Percentiles rank a stretch among this genome's conserved stretches.
These are phyloP conservation scores for Drosophila pachea DNA, from an alignment of 1,140 invertebrate genomes.

Conservation along the genomic window DNA sequence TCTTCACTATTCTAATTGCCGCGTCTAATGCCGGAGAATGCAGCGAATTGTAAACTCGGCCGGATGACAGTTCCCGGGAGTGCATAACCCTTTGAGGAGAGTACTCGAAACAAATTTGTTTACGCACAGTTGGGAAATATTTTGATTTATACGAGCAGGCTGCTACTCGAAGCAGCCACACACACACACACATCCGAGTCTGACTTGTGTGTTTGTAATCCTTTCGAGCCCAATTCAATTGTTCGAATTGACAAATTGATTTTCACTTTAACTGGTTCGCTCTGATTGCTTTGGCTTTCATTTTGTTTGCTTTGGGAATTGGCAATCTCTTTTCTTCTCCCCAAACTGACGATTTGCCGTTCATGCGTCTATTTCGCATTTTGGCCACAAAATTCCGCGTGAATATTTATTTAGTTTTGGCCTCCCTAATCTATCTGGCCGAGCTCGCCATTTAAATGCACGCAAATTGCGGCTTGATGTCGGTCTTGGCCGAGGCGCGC, in stretches of 20 bases:
- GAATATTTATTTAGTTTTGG: constrained; percentile 75
- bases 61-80: constrained; percentile 11
- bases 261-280: constrained; percentile 66
- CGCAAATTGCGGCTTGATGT: constrained; percentile 60
- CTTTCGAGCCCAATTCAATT: constrained; percentile 72
- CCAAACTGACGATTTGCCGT: neutral
- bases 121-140: constrained; percentile 67
- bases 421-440: constrained; percentile 39
- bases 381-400: constrained; percentile 63
- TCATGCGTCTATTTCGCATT: constrained; percentile 62
- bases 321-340: constrained; percentile 44
- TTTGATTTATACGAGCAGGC: constrained; percentile 66
- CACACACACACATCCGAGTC: neutral
- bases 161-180: constrained; percentile 26
- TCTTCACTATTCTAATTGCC: constrained; percentile 67
- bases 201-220: constrained; percentile 50
- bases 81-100: constrained; percentile 47
- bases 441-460: constrained; percentile 69
- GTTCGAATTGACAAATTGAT: constrained; percentile 76
- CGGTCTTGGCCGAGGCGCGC: constrained; percentile 17
- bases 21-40: constrained; percentile 58
- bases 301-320: constrained; percentile 71
- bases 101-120: constrained; percentile 68
- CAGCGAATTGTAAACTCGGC: constrained; percentile 62
- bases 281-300: constrained; percentile 67